Evolutionary conservation across 1,140 invertebrate species (phyloP), one percentile per base, ranked within the genome.

Genomic region (Anthonomus grandis): DNA sequence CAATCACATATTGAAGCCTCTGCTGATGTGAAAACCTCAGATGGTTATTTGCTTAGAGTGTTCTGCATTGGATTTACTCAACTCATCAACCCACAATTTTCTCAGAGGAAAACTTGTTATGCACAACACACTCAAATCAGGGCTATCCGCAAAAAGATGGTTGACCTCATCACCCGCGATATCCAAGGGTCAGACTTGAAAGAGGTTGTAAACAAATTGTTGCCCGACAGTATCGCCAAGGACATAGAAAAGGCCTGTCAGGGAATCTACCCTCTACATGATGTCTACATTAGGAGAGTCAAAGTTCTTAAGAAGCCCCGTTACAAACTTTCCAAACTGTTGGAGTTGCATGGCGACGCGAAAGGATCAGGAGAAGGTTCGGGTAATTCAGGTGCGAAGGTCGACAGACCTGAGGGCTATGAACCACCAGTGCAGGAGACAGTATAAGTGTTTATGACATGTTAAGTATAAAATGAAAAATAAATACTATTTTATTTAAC

Each of bases 1-100:
- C 86, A 90, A 80, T 98, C 96, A 2, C 77, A 98, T 9, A 97
- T 99, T 65, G 95, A 99, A 77, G 95, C 93, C 55, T 90, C 92
- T 73, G 89, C 93, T 66, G 95, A 98, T 77, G 95, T 98, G 0
- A 98, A 97, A 77, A 99, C 97, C 18, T 96, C 95, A 19, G 97
- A 99, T 76, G 95, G 95, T 2, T 99, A 97, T 71, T 75, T 97
- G 8, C 81, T 99, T 5, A 82, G 97, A 66, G 86, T 99, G 21
- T 99, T 99, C 80, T 95, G 93, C 77, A 98, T 99, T 77, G 97
- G 95, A 12, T 99, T 99, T 77, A 99, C 97, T 39, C 91, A 93
- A 71, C n/a, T n/a, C n/a, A 97, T 96, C 79, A 90, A 95, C 69
- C 85, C 86, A 49, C 83, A 93, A 60, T 49, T 38, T 23, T 96